Evolutionary conservation across 1,140 invertebrate species (phyloP), one percentile per base, ranked within the genome.

Genomic region (Brachystomella parvula): DNA sequence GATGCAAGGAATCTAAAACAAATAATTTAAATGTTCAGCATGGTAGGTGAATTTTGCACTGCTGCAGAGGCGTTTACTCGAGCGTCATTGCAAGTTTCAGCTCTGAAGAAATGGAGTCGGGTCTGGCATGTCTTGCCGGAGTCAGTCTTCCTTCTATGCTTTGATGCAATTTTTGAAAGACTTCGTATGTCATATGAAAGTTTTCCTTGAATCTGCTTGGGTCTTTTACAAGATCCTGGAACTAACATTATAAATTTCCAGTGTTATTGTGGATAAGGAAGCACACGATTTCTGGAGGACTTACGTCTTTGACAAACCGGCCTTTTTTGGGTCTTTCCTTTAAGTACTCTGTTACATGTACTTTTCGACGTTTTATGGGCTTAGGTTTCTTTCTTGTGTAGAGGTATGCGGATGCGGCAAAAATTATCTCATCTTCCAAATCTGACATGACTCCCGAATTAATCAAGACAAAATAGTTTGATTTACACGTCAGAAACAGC

Each of bases 171-270:
- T 44, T 9, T 12, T 44, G 9, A 44, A 44, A 44, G 9, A 12
- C 9, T 44, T 44, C 39, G 9, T 9, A n/a, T 44, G 39, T 44
- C 9, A 44, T n/a, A 44, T 44, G 39, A 44, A 44, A 44, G n/a
- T 44, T 44, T n/a, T 44, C 39, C n/a, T 44, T 44, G 39, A 44
- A 44, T 44, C 9, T n/a, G 9, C n/a, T 9, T 44, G 39, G 39
- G 9, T n/a, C n/a, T 12, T n/a, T 44, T 44, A 9, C n/a, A 9
- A 44, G 9, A n/a, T 44, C 39, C n/a, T 44, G 9, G n/a, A 44
- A 44, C 39, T 44, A n/a, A 44, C n/a, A n/a, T n/a, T n/a, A n/a
- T n/a, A 44, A 44, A 44, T 44, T 44, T 44, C 39, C 39, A n/a
- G n/a, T 12, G 9, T n/a, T 9, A 44, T 12, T 12, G 9, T 44